Evolutionary conservation across 2,888 invertebrate genomes (phyloP).

Genomic region (Dryomyza anilis): DNA sequence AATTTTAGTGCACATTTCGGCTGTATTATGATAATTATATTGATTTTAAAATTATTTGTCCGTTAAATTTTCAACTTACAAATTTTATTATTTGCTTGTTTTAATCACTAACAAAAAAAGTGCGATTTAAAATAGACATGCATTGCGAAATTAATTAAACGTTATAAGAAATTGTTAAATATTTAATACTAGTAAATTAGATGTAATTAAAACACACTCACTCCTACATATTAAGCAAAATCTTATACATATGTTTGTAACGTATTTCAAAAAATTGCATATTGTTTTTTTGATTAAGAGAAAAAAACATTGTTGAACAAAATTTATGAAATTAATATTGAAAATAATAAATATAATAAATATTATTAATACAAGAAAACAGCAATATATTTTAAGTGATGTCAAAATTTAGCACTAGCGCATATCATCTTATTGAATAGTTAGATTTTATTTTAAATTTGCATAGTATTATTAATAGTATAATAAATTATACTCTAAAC

Average conservation of each 20-base stretch:
- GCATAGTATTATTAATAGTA: background rate
- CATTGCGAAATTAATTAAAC: no score
- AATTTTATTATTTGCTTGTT: background rate
- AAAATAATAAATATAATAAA: background rate
- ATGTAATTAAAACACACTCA: no score
- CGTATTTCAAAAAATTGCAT: no score
- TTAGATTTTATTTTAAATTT: constrained; percentile 15
- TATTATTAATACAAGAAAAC: no score
- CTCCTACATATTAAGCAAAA: no score
- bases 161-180: no score
- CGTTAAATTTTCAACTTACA: background rate
- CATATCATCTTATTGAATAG: constrained; percentile 18
- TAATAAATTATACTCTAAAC: background rate
- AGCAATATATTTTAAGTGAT: constrained; percentile 15
- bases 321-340: background rate
- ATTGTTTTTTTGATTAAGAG: no score
- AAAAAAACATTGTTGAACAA: background rate
- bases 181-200: no score
- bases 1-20: no score
- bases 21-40: no score
- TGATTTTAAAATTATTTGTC: background rate
- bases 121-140: no score
- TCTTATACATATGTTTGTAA: no score
- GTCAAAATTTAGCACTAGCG: background rate
- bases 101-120: background rate